phyloP scores from a whole-genome alignment of 2,888 invertebrate species.

The Diarsia rubi region DNA sequence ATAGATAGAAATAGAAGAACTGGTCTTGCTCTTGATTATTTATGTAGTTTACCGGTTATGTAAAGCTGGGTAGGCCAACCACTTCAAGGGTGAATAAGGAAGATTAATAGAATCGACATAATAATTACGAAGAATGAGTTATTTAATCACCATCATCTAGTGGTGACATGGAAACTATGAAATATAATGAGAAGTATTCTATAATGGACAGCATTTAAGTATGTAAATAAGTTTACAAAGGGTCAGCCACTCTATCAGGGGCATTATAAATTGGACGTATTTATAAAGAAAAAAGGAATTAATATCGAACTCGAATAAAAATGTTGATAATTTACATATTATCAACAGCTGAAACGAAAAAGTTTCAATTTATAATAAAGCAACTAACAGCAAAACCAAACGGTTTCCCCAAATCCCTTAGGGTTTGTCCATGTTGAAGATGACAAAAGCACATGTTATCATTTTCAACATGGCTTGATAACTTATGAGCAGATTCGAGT shows the following conservation, averaged over 20 bases:
- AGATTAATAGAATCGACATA: slow-evolving; percentile 29
- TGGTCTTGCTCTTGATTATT: slow-evolving; percentile 31
- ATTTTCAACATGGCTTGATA: slow-evolving; percentile 6
- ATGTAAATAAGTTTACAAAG: slow-evolving; percentile 31
- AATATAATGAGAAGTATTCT: background rate
- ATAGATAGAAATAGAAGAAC: slow-evolving; percentile 35
- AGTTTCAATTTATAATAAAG: too few species aligned
- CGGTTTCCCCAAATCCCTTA: background rate
- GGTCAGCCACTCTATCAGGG: background rate
- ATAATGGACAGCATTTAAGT: background rate
- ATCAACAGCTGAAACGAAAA: background rate
- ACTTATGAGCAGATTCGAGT: background rate
- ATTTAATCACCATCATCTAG: slow-evolving; percentile 21
- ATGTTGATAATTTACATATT: slow-evolving; percentile 6
- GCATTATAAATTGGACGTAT: too few species aligned
- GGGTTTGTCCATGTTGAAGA: too few species aligned
- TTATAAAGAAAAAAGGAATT: slow-evolving; percentile 8
- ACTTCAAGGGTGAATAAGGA: slow-evolving; percentile 21
- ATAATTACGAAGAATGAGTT: slow-evolving; percentile 19
- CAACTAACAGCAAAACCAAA: background rate
- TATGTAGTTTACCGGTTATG: slow-evolving; percentile 39
- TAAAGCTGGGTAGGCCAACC: slow-evolving; percentile 13
- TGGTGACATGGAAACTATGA: slow-evolving; percentile 5
- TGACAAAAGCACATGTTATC: background rate
- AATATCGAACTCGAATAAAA: slow-evolving; percentile 1